Conservation (phyloP, 1,140 invertebrate genomes). For the Sitophilus oryzae region DNA sequence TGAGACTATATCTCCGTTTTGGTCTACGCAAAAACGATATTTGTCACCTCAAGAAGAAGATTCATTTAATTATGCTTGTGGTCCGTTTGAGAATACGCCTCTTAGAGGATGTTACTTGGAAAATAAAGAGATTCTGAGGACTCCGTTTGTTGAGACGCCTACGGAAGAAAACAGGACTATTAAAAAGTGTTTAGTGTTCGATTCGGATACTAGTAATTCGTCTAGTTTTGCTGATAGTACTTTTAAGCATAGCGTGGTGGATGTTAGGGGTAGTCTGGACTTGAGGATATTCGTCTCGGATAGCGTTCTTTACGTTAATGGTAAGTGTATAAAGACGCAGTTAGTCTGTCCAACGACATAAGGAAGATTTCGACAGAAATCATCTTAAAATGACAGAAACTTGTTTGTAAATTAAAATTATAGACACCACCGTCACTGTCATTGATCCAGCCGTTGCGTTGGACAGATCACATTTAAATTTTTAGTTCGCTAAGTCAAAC, state of each 20-base stretch:
- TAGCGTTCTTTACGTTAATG: slow-evolving; percentile 30
- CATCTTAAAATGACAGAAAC: no score
- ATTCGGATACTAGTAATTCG: slow-evolving; percentile 20
- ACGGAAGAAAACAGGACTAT: slow-evolving; percentile 17
- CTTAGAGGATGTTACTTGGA: slow-evolving; percentile 17
- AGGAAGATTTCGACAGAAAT: no score
- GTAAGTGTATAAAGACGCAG: no score
- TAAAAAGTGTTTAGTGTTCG: slow-evolving; percentile 35
- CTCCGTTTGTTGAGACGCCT: slow-evolving; percentile 15
- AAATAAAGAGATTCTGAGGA: slow-evolving; percentile 13
- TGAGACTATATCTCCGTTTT: slow-evolving; percentile 16
- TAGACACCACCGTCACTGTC: no score
- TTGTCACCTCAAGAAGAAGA: slow-evolving; percentile 7
- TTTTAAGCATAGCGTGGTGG: slow-evolving; percentile 18
- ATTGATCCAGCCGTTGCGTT: no score
- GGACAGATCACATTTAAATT: no score
- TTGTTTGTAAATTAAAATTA: no score
- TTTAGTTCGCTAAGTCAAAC: no score
- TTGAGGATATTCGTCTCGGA: slow-evolving; percentile 29
- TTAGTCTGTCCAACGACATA: no score
- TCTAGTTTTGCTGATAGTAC: slow-evolving; percentile 28
- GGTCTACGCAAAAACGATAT: slow-evolving; percentile 19
- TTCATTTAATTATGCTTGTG: neutral
- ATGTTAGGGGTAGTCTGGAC: slow-evolving; percentile 30
- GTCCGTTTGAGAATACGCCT: slow-evolving; percentile 7